Evolutionary conservation across 2,797 vertebrate genomes (phyloP).

Genomic region (Scarus forsteni): DNA sequence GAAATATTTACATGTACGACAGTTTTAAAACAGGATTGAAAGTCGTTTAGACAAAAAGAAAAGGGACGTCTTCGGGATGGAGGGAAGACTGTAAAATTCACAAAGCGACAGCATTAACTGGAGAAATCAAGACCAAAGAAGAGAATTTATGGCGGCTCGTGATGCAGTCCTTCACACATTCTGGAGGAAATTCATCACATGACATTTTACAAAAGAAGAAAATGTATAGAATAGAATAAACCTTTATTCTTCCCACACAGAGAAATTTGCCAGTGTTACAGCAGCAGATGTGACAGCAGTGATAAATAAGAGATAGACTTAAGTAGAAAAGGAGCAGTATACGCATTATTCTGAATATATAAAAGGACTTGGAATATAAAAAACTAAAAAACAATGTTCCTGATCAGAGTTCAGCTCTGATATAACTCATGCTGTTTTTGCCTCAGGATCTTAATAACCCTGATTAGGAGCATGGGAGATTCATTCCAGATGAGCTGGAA

Average conservation of each 20-base stretch:
- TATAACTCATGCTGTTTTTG: background rate
- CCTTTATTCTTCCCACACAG: no score
- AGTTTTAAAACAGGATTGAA: background rate
- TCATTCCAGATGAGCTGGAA: no score
- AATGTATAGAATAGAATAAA: no score
- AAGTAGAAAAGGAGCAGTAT: no score
- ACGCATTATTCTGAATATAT: no score
- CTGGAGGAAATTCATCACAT: background rate
- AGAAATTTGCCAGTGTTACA: no score
- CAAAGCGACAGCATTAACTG: background rate
- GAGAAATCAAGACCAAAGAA: background rate
- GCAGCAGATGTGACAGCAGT: no score
- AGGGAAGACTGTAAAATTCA: background rate
- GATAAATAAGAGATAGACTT: no score
- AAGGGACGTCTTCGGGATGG: background rate
- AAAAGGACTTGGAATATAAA: no score
- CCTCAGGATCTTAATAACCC: background rate
- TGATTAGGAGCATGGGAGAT: no score
- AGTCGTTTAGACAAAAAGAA: background rate
- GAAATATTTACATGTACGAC: background rate
- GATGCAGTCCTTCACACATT: constrained; percentile 4
- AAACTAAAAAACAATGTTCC: no score
- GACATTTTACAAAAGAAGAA: background rate
- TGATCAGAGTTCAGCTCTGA: background rate
- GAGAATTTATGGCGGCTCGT: background rate